Base-by-base conservation (phyloP, 2,113 vertebrate genomes). In the Myocastor coypus region DNA sequence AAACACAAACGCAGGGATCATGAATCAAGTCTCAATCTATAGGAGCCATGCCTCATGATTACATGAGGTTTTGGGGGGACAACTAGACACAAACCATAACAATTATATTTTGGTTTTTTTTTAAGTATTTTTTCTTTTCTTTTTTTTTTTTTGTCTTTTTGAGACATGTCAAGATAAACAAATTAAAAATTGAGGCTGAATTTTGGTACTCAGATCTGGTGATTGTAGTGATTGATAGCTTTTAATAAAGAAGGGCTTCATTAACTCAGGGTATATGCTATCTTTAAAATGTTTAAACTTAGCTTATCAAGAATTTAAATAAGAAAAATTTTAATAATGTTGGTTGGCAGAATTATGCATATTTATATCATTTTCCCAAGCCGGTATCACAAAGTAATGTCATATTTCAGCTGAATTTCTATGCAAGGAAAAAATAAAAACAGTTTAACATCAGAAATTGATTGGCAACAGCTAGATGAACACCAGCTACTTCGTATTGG, bases 381-480 rank as follows among this genome's bases (percentile, higher is more conserved):
- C 1, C 68, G 77, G 32, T 64, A 50, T 92, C 40, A 86, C 40
- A 89, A 83, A 91, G 2, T 40, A 92, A 55, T 86, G 24, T 66
- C 20, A 86, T 2, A 59, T 75, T 88, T 91, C 83, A 91, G 26
- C 46, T 73, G 87, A 96, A 94, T 91, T 94, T 91, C 32, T 83
- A 52, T 66, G 30, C 17, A 77, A 68, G 71, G 81, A 30, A 32
- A 52, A 37, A 50, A 46, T 37, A 66, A 20, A 24, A 93, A 92
- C n/a, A 92, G 64, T 95, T 97, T 92, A 89, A 96, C 95, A 96
- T 96, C 63, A 95, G 93, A 95, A 95, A 96, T 97, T 97, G 95
- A 96, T 96, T 96, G 96, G 83, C 81, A 94, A 96, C 92, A 96
- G 94, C 83, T 82, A 97, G 75, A 95, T 95, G 94, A 94, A 91